Evolutionary conservation across 2,888 invertebrate species (phyloP), one percentile per base, ranked within the genome.

Genomic region (Pandemis heparana): DNA sequence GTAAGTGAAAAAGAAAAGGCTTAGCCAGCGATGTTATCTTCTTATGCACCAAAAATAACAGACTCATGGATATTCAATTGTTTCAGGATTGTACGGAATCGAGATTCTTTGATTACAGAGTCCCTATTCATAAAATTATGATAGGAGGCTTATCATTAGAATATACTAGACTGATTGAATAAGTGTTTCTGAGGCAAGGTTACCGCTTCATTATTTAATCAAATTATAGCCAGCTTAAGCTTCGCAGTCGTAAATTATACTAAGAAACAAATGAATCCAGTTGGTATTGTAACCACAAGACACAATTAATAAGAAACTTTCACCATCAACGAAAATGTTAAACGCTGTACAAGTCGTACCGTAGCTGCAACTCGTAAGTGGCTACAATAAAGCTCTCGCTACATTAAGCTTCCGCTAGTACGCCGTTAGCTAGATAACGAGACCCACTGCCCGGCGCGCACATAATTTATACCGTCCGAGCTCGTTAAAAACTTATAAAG

Each of bases 401-500:
- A 93, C 94, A 94, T 94, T 94, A 94, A 93, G 92, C 92, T 93
- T 91, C 90, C 91, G 91, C 92, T 87, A 92, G 91, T 86, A 85
- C 90, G 92, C 92, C 89, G 92, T 93, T 92, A 92, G 90, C 88
- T 89, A 93, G 94, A 92, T 94, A 94, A 94, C 94, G 93, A 94
- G 93, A 92, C 90, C 93, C 91, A 89, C 87, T 91, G 90, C 89
- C 90, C 90, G 91, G 88, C 89, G 87, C 89, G 88, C 90, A 92
- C 93, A 92, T 94, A 94, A 93, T 93, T 94, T 94, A 93, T 93
- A 92, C 92, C 92, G 94, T 89, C 91, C 89, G 89, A 92, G 92
- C 94, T 94, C 94, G 94, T 94, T 94, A 94, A 94, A 94, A 94
- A 94, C 93, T 94, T 94, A 94, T 93, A 94, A 94, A 94, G 94